phyloP scores from a whole-genome alignment of 2,888 invertebrate species.

The Spatulosminthurus flaviceps region DNA sequence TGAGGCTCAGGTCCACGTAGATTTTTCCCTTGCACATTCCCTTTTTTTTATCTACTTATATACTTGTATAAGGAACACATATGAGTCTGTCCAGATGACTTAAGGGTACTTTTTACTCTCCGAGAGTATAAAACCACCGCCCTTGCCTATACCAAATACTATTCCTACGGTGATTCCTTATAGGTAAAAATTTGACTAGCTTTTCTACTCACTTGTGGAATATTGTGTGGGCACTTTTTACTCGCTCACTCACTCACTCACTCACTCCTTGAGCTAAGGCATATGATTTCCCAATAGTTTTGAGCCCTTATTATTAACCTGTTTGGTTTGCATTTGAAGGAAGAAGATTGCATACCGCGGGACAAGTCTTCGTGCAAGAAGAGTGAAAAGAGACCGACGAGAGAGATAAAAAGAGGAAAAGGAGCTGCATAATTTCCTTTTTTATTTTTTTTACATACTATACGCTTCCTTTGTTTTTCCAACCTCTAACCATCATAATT shows the following conservation, averaged over 20 bases:
- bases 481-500: neutral
- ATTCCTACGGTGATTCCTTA: too few species aligned
- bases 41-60: too few species aligned
- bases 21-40: too few species aligned
- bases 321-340: constrained; percentile 26
- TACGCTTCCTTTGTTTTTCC: constrained; percentile 16
- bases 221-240: too few species aligned
- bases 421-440: constrained; percentile 36
- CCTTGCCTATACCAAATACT: too few species aligned
- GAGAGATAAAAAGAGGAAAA: constrained; percentile 25
- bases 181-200: too few species aligned
- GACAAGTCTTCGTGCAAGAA: constrained; percentile 15
- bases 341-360: constrained; percentile 25
- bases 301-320: constrained; percentile 30
- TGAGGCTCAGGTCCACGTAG: too few species aligned
- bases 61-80: neutral
- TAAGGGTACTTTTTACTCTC: constrained; percentile 11
- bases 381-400: constrained; percentile 38
- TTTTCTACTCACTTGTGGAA: too few species aligned
- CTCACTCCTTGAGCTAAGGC: neutral
- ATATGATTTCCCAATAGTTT: constrained; percentile 15
- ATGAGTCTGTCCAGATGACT: constrained; percentile 10
- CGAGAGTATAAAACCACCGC: too few species aligned
- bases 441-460: too few species aligned
- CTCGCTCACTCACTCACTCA: neutral